Base-by-base conservation (phyloP, 2,888 invertebrate genomes). In the Lepidocyrtoides sp. region DNA sequence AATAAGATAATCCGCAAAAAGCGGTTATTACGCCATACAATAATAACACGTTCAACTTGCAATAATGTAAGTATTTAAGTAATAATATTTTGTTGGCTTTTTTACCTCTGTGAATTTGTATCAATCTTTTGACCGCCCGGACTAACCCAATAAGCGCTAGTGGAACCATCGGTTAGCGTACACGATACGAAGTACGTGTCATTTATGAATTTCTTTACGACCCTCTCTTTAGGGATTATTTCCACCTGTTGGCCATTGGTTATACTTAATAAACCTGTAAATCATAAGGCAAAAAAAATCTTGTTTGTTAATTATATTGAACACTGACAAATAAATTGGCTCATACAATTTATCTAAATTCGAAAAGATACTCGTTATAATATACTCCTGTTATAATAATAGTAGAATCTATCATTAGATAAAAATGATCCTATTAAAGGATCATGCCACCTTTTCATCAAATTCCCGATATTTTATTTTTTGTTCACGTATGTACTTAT, bases 151-250 rank as follows among this genome's bases (percentile, higher is more conserved):
- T 91, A 91, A 20, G 93, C 93, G 51, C 54, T 91, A 10, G 91
- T 86, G 17, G 92, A 85, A 57, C 92, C 92, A 60, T 93, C 93
- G 20, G 92, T 41, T 29, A 93, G 85, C 77, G 92, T 86, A 92
- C 94, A 94, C 54, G 93, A 93, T 69, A 94, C 94, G 57, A 94
- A 93, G 82, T 94, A 94, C 8, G 93, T 93, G 29, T 94, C 94
- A 85, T 94, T 94, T 90, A 93, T 93, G 83, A 94, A 94, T 88
- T 93, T 94, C 86, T 93, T 93, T 48, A 94, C 94, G 48, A 90
- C 77, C 51, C 85, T 92, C 48, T 94, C 94, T 17, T 84, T 41
- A 4, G 94, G 94, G 29, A 91, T 91, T 69, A 94, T 92, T 54
- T 91, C 83, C 75, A 93, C 92, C 66, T 91, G 89, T 91, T 93